phyloP scores from a whole-genome alignment of 2,888 invertebrate genomes.

The Cheilosia variabilis region DNA sequence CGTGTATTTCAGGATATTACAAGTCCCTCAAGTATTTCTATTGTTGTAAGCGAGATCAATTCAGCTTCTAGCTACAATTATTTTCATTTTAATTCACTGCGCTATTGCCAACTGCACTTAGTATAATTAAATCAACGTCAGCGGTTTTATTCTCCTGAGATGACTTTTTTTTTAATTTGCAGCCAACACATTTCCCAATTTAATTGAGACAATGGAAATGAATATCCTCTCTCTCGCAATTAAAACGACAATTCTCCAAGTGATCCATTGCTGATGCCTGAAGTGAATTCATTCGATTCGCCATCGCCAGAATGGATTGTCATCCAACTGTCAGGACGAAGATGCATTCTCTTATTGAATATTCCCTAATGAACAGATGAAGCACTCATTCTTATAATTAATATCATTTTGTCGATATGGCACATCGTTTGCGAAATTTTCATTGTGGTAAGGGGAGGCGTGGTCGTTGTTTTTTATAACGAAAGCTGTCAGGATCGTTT shows the following conservation, averaged over 20 bases:
- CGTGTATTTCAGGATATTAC: too few species aligned
- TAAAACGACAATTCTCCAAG: background rate
- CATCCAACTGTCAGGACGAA: background rate
- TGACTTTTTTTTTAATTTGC: background rate
- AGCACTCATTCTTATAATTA: slow-evolving; percentile 13
- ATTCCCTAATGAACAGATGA: background rate
- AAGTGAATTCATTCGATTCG: too few species aligned
- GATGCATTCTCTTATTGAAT: background rate
- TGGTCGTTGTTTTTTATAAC: background rate
- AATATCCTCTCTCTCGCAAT: background rate
- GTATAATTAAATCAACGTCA: too few species aligned
- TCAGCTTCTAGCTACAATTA: too few species aligned
- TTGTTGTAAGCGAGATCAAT: too few species aligned
- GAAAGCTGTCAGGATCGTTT: too few species aligned
- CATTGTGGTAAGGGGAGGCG: background rate
- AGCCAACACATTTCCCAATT: background rate
- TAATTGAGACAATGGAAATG: background rate
- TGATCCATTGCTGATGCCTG: too few species aligned
- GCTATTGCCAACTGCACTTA: too few species aligned
- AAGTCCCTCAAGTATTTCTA: too few species aligned
- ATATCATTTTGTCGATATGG: slow-evolving; percentile 15
- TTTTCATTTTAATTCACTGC: too few species aligned
- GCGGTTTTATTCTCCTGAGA: too few species aligned
- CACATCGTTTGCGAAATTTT: background rate
- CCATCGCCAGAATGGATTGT: background rate